phyloP scores from a whole-genome alignment of 2,797 vertebrate species.

The Astyanax mexicanus region DNA sequence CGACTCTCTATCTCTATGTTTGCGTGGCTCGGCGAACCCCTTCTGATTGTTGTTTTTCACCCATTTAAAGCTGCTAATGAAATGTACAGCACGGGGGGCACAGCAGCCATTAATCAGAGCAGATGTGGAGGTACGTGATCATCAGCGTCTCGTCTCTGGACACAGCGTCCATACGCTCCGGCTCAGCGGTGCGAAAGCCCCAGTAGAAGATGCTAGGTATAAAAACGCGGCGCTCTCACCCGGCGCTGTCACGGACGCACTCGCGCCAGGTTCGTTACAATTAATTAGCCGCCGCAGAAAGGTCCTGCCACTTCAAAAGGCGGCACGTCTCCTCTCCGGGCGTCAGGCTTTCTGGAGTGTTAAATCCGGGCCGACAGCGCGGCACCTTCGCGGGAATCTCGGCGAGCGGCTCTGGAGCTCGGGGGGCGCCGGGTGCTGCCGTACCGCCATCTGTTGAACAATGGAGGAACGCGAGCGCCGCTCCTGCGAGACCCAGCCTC shows the following conservation, averaged over 20 bases:
- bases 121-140: conserved; percentile 79
- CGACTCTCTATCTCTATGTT: not conserved
- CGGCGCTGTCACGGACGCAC: conserved; percentile 66
- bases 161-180: conserved; percentile 40
- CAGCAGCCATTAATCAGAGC: conserved; percentile 78
- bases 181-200: conserved; percentile 19
- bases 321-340: conserved; percentile 63
- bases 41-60: conserved; percentile 66
- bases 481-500: conserved; percentile 33
- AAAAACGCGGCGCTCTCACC: conserved; percentile 60
- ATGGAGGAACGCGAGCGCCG: conserved; percentile 3
- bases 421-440: not conserved
- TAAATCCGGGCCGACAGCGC: conserved; percentile 65
- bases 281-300: conserved; percentile 75
- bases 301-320: conserved; percentile 75
- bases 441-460: conserved; percentile 51
- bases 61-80: conserved; percentile 78
- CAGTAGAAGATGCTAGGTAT: conserved; percentile 38
- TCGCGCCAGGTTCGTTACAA: conserved; percentile 74
- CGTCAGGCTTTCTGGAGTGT: conserved; percentile 64
- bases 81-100: conserved; percentile 71
- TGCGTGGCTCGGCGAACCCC: not conserved
- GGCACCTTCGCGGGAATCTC: conserved; percentile 30
- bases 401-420: conserved; percentile 9
- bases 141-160: conserved; percentile 70